Evolutionary conservation across 2,113 vertebrate genomes (phyloP), one percentile per base, ranked within the genome.

Genomic region (Argyrosomus japonicus): DNA sequence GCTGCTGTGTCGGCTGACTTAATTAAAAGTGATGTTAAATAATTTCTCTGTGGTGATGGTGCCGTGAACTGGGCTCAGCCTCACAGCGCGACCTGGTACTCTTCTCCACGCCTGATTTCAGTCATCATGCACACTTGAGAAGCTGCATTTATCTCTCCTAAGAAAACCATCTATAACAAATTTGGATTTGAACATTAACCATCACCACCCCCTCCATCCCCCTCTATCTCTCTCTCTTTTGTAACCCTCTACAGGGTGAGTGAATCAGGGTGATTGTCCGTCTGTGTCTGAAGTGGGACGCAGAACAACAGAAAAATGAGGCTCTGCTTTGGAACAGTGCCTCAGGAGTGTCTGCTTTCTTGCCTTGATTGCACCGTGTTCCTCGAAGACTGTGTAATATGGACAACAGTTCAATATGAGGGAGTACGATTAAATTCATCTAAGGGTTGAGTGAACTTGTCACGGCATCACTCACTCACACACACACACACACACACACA

Each of bases 21-120:
- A 91, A 95, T 95, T 93, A 93, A 93, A 94, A 92, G 86, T 85
- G 93, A 93, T 92, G 87, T 90, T 90, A 89, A 93, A 92, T 93
- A 86, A 93, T 93, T 93, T 90, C 79, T 89, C 87, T 43, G 87
- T 79, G 78, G 84, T 65, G 84, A 80, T 67, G 74, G 82, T 60
- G 77, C 83, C 75, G 1, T 86, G 89, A 90, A 90, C 88, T 79
- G 56, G 2, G 69, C 78, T 86, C 76, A 85, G 84, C 73, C 80
- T 86, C 76, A 70, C 79, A 76, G 84, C n/a, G 14, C 32, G 68
- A 81, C 89, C 89, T 57, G 73, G 71, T 81, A 25, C 83, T 85
- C 60, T 85, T 63, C 48, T 77, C 71, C 67, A 82, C 32, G 82
- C 65, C 77, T 90, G 80, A 87, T 84, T 90, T 89, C 82, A 84